phyloP scores from a whole-genome alignment of 30 jellyfish, hydroid and myxozoan species.

The Mastigias papua region DNA sequence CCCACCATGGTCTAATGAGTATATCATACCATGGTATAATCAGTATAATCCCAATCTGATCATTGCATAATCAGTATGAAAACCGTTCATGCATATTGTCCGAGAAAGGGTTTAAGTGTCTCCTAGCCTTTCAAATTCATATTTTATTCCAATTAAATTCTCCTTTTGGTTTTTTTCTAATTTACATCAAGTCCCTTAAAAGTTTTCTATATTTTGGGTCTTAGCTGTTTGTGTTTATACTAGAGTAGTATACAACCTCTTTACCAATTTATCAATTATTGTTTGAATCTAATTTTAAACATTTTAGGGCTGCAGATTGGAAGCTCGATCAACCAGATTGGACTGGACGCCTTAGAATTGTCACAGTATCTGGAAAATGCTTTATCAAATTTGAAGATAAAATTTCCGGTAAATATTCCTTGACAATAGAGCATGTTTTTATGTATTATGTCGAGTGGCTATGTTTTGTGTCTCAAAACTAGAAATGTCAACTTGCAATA shows the following conservation, averaged over 20 bases:
- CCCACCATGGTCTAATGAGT: too few relatives aligned
- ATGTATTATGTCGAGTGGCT: not conserved
- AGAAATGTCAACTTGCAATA: too few relatives aligned
- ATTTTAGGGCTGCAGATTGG: conserved; percentile 99
- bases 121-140: not conserved
- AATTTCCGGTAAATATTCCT: conserved; percentile 71
- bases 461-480: too few relatives aligned
- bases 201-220: not conserved
- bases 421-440: not conserved
- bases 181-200: not conserved
- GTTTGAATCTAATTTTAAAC: not conserved
- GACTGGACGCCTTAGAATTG: conserved; percentile 94
- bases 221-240: not conserved
- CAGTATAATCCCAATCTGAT: too few relatives aligned
- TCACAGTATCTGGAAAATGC: conserved; percentile 69
- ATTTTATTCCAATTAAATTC: too few relatives aligned
- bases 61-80: too few relatives aligned
- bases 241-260: too few relatives aligned
- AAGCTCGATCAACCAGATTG: conserved; percentile 98
- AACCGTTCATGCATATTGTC: too few relatives aligned
- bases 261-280: too few relatives aligned
- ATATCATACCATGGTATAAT: too few relatives aligned
- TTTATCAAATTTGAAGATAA: conserved; percentile 93
- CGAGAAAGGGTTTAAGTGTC: too few relatives aligned
- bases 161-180: not conserved